phyloP scores from a whole-genome alignment of 2,888 invertebrate species.

The Blomia tropicalis region DNA sequence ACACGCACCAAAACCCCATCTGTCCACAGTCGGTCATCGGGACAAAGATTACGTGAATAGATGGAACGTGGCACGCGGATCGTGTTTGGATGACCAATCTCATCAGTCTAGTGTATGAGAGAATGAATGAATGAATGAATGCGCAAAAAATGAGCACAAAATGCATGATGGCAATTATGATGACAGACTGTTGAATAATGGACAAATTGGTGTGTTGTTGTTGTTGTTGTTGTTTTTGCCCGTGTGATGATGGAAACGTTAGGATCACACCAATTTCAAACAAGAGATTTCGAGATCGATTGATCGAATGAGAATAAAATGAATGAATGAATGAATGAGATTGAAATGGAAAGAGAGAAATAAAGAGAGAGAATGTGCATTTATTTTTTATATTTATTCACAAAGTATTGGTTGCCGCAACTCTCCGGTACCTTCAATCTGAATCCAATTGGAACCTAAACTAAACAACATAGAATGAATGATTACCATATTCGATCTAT shows the following conservation, averaged over 20 bases:
- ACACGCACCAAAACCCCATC: conserved; percentile 1
- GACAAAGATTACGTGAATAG: conserved; percentile 10
- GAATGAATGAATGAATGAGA: too few species aligned
- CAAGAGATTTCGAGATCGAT: too few species aligned
- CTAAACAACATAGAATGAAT: background rate
- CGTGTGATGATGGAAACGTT: too few species aligned
- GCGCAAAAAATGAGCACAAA: background rate
- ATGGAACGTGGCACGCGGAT: too few species aligned
- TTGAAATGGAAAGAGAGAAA: too few species aligned
- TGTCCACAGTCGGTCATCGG: conserved; percentile 9
- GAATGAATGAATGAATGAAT: background rate
- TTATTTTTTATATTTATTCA: too few species aligned
- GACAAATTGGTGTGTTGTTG: conserved; percentile 1
- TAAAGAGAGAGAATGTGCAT: too few species aligned
- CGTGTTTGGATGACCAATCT: background rate
- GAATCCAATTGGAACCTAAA: too few species aligned
- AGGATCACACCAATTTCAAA: too few species aligned
- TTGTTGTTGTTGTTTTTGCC: background rate
- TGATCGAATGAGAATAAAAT: too few species aligned
- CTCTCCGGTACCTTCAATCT: too few species aligned
- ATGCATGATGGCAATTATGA: background rate
- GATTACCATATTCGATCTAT: conserved; percentile 13
- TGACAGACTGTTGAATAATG: conserved; percentile 12
- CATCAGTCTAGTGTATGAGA: background rate
- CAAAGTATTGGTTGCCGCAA: too few species aligned